These are phyloP conservation scores for Paraplagusia blochii DNA, from an alignment of 2,113 vertebrate genomes.

Conservation along the genomic window DNA sequence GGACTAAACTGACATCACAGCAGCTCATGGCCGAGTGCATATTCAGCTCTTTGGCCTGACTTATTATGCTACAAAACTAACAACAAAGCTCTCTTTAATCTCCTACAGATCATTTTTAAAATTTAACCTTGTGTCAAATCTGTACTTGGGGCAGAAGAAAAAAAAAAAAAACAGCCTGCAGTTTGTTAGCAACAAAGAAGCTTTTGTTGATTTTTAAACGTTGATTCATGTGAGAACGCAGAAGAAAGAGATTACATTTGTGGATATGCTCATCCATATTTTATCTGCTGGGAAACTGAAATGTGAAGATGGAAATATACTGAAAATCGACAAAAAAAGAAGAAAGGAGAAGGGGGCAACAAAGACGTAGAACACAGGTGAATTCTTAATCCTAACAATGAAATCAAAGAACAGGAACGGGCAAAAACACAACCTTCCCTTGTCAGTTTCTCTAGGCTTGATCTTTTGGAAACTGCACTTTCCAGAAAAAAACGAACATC, in stretches of 20 bases:
- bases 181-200: background rate
- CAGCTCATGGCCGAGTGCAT: conserved; percentile 28
- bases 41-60: conserved; percentile 6
- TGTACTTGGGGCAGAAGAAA: background rate
- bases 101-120: conserved; percentile 21
- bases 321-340: no score
- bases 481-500: no score
- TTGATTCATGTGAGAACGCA: background rate
- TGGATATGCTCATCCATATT: no score
- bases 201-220: conserved; percentile 5
- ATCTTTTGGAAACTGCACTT: conserved; percentile 44
- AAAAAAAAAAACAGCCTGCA: background rate
- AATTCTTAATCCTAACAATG: no score
- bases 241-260: no score
- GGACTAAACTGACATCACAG: conserved; percentile 33
- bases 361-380: no score
- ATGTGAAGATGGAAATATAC: no score
- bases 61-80: conserved; percentile 40
- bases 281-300: no score
- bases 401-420: no score
- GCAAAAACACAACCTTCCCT: no score
- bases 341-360: no score
- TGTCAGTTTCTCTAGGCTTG: conserved; percentile 13
- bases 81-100: conserved; percentile 43
- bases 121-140: conserved; percentile 24